These are phyloP conservation scores for Psephotus haematonotus DNA, from an alignment of 2,113 vertebrate species.

Conservation along the genomic window DNA sequence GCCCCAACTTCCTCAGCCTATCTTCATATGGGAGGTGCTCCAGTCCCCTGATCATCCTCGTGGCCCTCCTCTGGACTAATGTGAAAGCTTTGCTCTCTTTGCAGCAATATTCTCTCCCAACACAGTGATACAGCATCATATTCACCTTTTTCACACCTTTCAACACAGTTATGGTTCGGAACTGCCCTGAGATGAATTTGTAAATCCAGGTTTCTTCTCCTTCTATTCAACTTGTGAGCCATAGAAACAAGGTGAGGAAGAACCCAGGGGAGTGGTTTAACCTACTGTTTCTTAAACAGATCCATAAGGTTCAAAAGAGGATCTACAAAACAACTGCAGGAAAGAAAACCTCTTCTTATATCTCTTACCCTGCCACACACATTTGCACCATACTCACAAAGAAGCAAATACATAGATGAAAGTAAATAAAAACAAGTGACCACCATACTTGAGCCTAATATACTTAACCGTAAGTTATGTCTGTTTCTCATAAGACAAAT, in stretches of 20 bases:
- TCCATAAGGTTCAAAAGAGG: neutral
- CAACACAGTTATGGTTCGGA: accelerated
- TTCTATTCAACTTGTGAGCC: neutral
- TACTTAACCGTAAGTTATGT: neutral
- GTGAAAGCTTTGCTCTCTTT: neutral
- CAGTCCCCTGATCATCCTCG: too few species aligned
- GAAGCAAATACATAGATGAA: neutral
- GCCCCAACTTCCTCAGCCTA: too few species aligned
- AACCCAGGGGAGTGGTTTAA: neutral
- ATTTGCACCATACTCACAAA: neutral
- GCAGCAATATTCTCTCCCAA: neutral
- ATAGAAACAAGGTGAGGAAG: neutral
- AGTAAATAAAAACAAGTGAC: neutral
- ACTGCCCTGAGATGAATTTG: neutral
- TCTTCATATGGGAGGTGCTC: too few species aligned
- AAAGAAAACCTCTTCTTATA: neutral
- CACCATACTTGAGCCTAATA: neutral
- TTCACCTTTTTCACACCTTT: neutral
- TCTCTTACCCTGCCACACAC: neutral
- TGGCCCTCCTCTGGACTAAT: too few species aligned
- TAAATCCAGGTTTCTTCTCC: neutral
- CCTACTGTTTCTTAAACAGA: neutral
- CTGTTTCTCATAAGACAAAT: neutral
- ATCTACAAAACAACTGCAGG: neutral
- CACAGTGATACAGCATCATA: neutral